Base-by-base conservation (phyloP, 2,888 invertebrate species). In the Euplexia lucipara region DNA sequence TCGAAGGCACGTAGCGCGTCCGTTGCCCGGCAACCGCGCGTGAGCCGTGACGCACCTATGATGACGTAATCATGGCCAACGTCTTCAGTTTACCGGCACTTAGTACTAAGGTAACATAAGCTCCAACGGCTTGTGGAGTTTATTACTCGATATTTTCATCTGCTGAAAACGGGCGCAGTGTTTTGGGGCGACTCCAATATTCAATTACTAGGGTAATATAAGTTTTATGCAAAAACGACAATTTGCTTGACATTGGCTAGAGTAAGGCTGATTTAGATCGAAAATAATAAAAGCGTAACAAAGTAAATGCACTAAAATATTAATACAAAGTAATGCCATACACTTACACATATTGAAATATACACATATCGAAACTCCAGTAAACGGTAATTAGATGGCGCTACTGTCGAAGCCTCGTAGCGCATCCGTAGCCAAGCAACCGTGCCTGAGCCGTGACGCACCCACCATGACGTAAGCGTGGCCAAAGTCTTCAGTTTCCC, bases 151-250 rank as follows among this genome's bases (percentile, higher is more conserved):
- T n/a, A n/a, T 30, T 18, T 44, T 9, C 34, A 44, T 35, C 4
- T 10, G 3, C 12, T 37, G 9, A 47, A 30, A 12, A 42, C 22
- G 32, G 41, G 52, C 62, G 37, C 52, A n/a, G 20, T 54, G 30
- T 18, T 58, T 53, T 72, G 34, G 30, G 59, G 44, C 44, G 48
- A 32, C 35, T 72, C 59, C 73, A 44, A 59, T 67, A 59, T 54
- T 58, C 67, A 53, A 52, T 12, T 49, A 59, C 66, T 53, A 66
- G 73, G 67, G 9, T n/a, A 54, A 3, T 35, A 66, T 54, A 14
- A 49, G 1, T 37, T 1, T 39, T n/a, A n/a, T n/a, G n/a, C n/a
- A n/a, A n/a, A n/a, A n/a, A n/a, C n/a, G n/a, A n/a, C n/a, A n/a
- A n/a, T n/a, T n/a, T n/a, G n/a, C n/a, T n/a, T n/a, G n/a, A n/a